phyloP scores from a whole-genome alignment of 2,797 vertebrate genomes.

The Scomberomorus guttatus region DNA sequence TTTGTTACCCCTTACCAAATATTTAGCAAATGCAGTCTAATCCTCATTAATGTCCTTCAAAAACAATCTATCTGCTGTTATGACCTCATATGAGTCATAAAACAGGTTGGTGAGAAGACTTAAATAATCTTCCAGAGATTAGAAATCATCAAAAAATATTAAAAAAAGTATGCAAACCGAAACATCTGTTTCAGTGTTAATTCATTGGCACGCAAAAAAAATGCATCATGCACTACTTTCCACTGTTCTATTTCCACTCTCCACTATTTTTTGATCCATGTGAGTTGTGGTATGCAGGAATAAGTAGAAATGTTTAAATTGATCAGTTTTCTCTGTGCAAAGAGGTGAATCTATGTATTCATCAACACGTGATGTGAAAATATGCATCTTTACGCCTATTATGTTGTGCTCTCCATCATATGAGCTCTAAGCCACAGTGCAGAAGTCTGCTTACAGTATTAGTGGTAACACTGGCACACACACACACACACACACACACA shows the following conservation, averaged over 20 bases:
- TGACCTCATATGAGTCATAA: conserved; percentile 18
- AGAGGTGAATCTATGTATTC: neutral
- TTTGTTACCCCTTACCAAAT: conserved; percentile 1
- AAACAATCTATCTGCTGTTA: conserved; percentile 18
- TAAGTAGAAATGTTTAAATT: conserved; percentile 13
- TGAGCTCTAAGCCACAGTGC: neutral
- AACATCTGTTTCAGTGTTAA: conserved; percentile 24
- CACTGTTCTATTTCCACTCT: neutral
- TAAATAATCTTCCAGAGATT: conserved; percentile 22
- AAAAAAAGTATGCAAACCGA: conserved; percentile 34
- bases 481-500: too few species aligned
- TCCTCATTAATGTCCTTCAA: conserved; percentile 5
- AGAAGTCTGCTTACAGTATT: neutral
- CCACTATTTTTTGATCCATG: neutral
- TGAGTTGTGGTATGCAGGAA: neutral
- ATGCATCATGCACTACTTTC: neutral
- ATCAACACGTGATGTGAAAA: conserved; percentile 7
- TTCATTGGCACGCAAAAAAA: neutral
- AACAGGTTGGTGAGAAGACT: neutral
- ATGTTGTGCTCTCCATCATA: neutral
- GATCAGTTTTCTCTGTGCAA: neutral
- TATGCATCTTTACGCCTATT: neutral
- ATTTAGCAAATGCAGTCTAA: conserved; percentile 12
- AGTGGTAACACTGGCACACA: neutral
- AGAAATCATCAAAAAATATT: conserved; percentile 4